phyloP scores from a whole-genome alignment of 2,888 invertebrate species.

The Xestia sexstrigata region DNA sequence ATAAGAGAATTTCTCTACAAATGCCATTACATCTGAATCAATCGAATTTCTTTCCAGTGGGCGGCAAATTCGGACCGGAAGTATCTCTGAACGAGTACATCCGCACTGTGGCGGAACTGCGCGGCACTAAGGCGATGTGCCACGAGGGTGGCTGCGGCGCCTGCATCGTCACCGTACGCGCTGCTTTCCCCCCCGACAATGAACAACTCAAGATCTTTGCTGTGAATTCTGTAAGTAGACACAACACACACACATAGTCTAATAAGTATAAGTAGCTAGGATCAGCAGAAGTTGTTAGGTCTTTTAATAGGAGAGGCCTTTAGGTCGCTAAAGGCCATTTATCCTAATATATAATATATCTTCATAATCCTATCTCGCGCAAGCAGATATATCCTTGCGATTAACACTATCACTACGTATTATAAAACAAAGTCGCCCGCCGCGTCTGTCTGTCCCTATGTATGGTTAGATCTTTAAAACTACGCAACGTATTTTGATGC shows the following conservation, averaged over 20 bases:
- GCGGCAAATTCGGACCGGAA: conserved; percentile 71
- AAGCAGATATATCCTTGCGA: neutral
- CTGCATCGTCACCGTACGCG: conserved; percentile 90
- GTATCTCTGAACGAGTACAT: conserved; percentile 91
- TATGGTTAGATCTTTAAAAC: no score
- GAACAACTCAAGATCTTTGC: conserved; percentile 79
- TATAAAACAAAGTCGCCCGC: no score
- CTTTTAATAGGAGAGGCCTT: neutral
- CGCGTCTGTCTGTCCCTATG: no score
- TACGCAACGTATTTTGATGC: no score
- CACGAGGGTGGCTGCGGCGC: conserved; percentile 93
- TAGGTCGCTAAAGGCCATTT: no score
- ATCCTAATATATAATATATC: no score
- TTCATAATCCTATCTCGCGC: neutral
- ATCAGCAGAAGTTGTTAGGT: neutral
- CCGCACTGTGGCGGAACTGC: conserved; percentile 88
- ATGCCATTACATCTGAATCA: neutral
- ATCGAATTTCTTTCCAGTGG: conserved; percentile 63
- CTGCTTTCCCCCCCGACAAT: conserved; percentile 72
- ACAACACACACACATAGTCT: neutral
- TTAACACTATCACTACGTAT: no score
- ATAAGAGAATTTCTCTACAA: no score
- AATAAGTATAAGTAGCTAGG: neutral
- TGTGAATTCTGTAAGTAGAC: conserved; percentile 91
- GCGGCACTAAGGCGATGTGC: conserved; percentile 93